Base-by-base conservation (phyloP, 2,888 invertebrate genomes). In the Cataglyphis livida region DNA sequence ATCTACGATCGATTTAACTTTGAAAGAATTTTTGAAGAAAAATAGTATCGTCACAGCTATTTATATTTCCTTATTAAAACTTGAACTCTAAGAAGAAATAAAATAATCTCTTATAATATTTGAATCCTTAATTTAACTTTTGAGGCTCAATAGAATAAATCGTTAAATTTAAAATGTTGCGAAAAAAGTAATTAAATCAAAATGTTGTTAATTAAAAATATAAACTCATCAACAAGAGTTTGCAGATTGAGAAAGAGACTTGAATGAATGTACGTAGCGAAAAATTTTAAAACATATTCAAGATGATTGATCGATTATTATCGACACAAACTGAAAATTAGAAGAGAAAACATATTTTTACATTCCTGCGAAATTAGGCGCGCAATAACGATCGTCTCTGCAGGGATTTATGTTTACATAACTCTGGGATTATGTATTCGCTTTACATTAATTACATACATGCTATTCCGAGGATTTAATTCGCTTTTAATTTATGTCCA, bases 401-500 rank as follows among this genome's bases (percentile, higher is more conserved):
- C 35, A 48, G 44, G 48, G 70, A 65, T 84, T 61, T 51, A 65
- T 83, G 79, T 87, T 85, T 85, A 66, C 84, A 70, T 73, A 64
- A 48, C 38, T 54, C 57, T 57, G 32, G 78, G 84, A 89, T 89
- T 89, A 87, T 84, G 76, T 48, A 78, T 59, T 82, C 86, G 87
- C 81, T 88, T 89, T 85, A 85, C 87, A 88, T 87, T 89, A 90
- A 90, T 88, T 88, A 85, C 75, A 79, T 66, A 82, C 62, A 57
- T 71, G 82, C 84, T 74, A 85, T 75, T 85, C 61, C 83, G 59
- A 70, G 81, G 85, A 89, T 91, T 90, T 88, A 88, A 90, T 91
- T 89, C 88, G 87, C 87, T 90, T 91, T 87, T 87, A 85, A 89
- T 91, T 88, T 85, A 81, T 79, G 21, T 65, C 18, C 75, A 70